phyloP scores from a whole-genome alignment of 35 echinoderm and acorn worm species.

The Lytechinus pictus region DNA sequence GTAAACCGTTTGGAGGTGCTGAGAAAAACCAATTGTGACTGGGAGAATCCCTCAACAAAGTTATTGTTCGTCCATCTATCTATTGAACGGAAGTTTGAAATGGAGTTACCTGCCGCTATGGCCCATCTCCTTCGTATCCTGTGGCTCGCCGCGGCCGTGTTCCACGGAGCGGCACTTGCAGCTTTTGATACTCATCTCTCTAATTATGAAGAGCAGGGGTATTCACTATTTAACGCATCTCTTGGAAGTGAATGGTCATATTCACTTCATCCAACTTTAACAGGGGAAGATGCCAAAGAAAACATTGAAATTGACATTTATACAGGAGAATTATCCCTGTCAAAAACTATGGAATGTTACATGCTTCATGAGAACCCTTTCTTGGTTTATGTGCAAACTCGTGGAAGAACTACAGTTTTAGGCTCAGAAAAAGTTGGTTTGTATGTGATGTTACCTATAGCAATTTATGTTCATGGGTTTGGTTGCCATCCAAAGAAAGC shows the following conservation, averaged over 20 bases:
- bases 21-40: not conserved
- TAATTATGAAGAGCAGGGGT: conserved; percentile 29
- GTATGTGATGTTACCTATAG: conserved; percentile 66
- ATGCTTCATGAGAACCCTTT: conserved; percentile 86
- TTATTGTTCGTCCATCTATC: not conserved
- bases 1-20: not conserved
- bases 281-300: conserved; percentile 67
- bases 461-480: conserved; percentile 82
- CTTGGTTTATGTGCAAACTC: conserved; percentile 75
- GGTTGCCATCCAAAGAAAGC: conserved; percentile 68
- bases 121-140: conserved; percentile 23
- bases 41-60: not conserved
- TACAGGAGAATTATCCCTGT: conserved; percentile 69
- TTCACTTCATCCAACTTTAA: conserved; percentile 63
- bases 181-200: conserved; percentile 62
- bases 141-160: conserved; percentile 45
- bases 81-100: conserved; percentile 23
- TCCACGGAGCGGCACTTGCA: conserved; percentile 38
- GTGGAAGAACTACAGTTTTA: conserved; percentile 73
- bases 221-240: conserved; percentile 57
- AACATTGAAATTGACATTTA: conserved; percentile 60
- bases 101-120: conserved; percentile 41
- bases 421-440: conserved; percentile 37
- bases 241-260: conserved; percentile 61
- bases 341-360: conserved; percentile 67